phyloP scores from a whole-genome alignment of 2,888 invertebrate genomes.

The Smittia sp. region DNA sequence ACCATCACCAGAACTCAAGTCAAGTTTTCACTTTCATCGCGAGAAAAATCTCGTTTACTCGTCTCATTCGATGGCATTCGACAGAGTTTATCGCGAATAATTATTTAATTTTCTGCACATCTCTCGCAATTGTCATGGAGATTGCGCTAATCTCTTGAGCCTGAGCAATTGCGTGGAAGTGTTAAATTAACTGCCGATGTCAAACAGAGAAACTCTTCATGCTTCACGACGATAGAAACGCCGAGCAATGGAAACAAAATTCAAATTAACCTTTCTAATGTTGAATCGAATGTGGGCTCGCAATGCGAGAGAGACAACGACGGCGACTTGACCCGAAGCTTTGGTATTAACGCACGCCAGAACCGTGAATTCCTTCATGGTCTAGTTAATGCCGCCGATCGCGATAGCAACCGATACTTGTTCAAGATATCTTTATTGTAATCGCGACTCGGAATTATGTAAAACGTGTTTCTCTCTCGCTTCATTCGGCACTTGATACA shows the following conservation, averaged over 20 bases:
- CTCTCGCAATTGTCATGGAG: no score
- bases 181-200: background rate
- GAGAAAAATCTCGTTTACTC: no score
- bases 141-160: no score
- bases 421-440: background rate
- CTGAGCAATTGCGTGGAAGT: no score
- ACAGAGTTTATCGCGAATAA: no score
- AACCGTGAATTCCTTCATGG: background rate
- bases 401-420: background rate
- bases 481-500: background rate
- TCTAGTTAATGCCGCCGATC: background rate
- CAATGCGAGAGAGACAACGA: background rate
- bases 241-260: background rate
- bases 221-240: background rate
- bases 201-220: background rate
- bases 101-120: no score
- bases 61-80: no score
- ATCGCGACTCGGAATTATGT: background rate
- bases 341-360: background rate
- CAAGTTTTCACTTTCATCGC: no score
- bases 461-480: background rate
- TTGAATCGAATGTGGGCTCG: background rate
- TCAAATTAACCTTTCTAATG: conserved; percentile 3
- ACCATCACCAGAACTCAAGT: no score
- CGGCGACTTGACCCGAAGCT: background rate